Conservation (phyloP, 2,888 invertebrate species). For the Pandemis cinnamomeana region DNA sequence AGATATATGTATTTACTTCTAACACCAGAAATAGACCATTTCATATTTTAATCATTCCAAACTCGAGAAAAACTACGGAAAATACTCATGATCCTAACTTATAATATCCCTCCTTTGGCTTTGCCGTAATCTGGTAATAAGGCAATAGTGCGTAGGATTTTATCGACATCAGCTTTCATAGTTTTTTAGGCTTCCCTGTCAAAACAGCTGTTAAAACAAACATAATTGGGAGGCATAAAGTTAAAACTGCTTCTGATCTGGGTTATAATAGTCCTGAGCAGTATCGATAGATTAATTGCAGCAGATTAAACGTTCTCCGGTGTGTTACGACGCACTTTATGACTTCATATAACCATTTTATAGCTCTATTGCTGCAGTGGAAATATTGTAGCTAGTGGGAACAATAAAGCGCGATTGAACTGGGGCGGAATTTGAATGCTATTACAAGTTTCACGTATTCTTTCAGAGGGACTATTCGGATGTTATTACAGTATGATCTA, state of each 20-base stretch:
- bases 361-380: conserved; percentile 41
- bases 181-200: not conserved
- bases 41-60: not conserved
- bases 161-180: not conserved
- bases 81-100: not conserved
- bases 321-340: conserved; percentile 31
- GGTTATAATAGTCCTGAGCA: conserved; percentile 27
- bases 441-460: conserved; percentile 36
- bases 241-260: conserved; percentile 32
- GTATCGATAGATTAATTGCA: conserved; percentile 40
- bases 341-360: conserved; percentile 41
- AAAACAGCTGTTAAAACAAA: conserved; percentile 21
- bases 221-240: conserved; percentile 29
- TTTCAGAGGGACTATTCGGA: conserved; percentile 34
- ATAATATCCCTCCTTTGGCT: no score
- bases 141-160: not conserved
- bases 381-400: conserved; percentile 40
- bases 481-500: conserved; percentile 35
- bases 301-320: conserved; percentile 36
- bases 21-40: not conserved
- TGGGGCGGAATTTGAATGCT: conserved; percentile 35
- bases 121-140: not conserved
- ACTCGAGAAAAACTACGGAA: not conserved
- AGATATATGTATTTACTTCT: no score
- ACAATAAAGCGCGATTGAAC: conserved; percentile 39